A percentile compares a stretch with the other conserved stretches of the same genome.
Conservation (phyloP, 2,797 vertebrate genomes). For the Aulostomus chinensis region DNA sequence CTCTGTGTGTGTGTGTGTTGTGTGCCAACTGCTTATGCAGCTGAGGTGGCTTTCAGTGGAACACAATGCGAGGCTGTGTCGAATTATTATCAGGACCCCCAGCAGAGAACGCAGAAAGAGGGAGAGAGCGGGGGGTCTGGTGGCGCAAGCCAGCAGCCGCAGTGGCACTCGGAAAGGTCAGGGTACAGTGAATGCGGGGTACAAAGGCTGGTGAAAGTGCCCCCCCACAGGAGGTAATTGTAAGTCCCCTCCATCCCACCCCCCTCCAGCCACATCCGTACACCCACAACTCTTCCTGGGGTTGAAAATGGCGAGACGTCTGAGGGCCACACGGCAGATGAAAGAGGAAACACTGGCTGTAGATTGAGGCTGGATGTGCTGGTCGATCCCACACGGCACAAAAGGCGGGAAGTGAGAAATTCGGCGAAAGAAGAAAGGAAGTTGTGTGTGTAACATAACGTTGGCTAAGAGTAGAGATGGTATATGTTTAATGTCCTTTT, state of each 20-base stretch:
- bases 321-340: slow-evolving; percentile 36
- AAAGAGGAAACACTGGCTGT: slow-evolving; percentile 48
- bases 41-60: slow-evolving; percentile 45
- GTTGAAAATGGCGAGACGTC: slow-evolving; percentile 54
- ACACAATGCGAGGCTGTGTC: slow-evolving; percentile 41
- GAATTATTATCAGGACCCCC: slow-evolving; percentile 54
- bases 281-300: not conserved
- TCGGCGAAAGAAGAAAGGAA: no score
- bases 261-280: slow-evolving; percentile 1
- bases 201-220: slow-evolving; percentile 46
- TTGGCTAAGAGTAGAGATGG: not conserved
- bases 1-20: no score
- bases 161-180: slow-evolving; percentile 62
- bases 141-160: slow-evolving; percentile 30
- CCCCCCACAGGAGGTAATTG: slow-evolving; percentile 41
- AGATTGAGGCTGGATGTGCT: slow-evolving; percentile 43
- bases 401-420: slow-evolving; percentile 41
- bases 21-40: slow-evolving; percentile 47
- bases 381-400: slow-evolving; percentile 42
- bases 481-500: not conserved
- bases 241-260: slow-evolving; percentile 24
- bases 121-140: slow-evolving; percentile 28
- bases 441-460: slow-evolving; percentile 3
- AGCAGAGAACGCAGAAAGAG: slow-evolving; percentile 26
- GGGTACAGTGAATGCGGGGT: slow-evolving; percentile 16